Evolutionary conservation across 1,140 invertebrate species (phyloP).

Genomic region (Ganaspis sp.): DNA sequence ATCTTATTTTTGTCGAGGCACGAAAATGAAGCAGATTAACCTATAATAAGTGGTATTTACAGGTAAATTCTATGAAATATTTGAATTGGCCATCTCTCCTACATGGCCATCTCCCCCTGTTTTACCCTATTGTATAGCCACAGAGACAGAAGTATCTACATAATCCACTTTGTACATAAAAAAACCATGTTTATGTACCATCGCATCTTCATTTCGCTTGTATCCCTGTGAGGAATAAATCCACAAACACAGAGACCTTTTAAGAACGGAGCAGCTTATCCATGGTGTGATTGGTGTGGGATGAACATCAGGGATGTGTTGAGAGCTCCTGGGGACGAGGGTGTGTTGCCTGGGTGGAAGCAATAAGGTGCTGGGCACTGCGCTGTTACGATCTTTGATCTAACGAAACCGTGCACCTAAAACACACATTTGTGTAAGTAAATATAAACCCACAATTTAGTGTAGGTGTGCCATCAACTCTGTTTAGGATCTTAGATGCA

Average conservation of each 20-base stretch:
- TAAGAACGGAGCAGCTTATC: neutral
- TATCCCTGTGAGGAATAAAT: slow-evolving; percentile 12
- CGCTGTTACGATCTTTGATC: slow-evolving; percentile 73
- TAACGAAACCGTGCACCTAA: slow-evolving; percentile 51
- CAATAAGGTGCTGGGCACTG: slow-evolving; percentile 70
- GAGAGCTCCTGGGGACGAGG: neutral
- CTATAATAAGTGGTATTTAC: too few relatives aligned
- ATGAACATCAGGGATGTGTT: slow-evolving; percentile 32
- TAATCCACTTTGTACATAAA: slow-evolving; percentile 19
- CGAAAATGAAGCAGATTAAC: too few relatives aligned
- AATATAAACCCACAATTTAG: neutral
- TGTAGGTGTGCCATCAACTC: slow-evolving; percentile 3
- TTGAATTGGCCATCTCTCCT: too few relatives aligned
- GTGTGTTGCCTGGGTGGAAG: slow-evolving; percentile 57
- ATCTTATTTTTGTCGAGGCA: too few relatives aligned
- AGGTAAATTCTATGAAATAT: too few relatives aligned
- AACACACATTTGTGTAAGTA: neutral
- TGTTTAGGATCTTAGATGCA: slow-evolving; percentile 13
- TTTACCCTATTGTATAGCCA: too few relatives aligned
- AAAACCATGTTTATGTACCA: neutral
- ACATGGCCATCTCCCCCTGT: too few relatives aligned
- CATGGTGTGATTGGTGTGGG: slow-evolving; percentile 15
- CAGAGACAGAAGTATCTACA: too few relatives aligned
- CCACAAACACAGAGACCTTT: slow-evolving; percentile 29
- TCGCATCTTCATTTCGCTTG: slow-evolving; percentile 33